Conservation (phyloP, 2,797 vertebrate species). For the Dipus sagitta region DNA sequence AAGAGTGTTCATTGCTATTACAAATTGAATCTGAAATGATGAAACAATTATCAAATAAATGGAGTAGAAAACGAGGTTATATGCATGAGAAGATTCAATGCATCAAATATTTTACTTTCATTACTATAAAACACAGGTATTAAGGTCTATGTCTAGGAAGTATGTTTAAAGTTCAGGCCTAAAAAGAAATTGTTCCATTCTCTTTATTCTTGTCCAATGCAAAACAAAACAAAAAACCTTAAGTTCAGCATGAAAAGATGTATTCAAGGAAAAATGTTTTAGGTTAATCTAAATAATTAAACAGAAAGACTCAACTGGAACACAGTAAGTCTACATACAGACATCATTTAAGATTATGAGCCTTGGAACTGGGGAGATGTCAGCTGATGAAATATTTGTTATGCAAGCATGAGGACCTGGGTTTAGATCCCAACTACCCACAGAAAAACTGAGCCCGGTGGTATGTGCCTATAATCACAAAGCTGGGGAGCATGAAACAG, state of each 20-base stretch:
- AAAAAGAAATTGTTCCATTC: slow-evolving; percentile 61
- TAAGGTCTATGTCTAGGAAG: slow-evolving; percentile 71
- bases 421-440: too few relatives aligned
- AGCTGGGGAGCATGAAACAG: too few relatives aligned
- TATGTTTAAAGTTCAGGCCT: slow-evolving; percentile 76
- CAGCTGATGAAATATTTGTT: too few relatives aligned
- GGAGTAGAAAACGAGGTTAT: slow-evolving; percentile 84
- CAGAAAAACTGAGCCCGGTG: too few relatives aligned
- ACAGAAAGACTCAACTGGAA: slow-evolving; percentile 32
- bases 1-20: slow-evolving; percentile 83
- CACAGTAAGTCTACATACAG: slow-evolving; percentile 35
- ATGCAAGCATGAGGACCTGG: too few relatives aligned
- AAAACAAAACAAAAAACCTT: slow-evolving; percentile 34
- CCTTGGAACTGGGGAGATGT: background rate
- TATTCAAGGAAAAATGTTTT: background rate
- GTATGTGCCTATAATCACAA: too few relatives aligned
- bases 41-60: slow-evolving; percentile 86
- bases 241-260: slow-evolving; percentile 45
- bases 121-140: slow-evolving; percentile 80
- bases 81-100: slow-evolving; percentile 82
- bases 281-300: slow-evolving; percentile 21
- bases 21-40: slow-evolving; percentile 86
- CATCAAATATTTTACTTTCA: slow-evolving; percentile 81
- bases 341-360: slow-evolving; percentile 30
- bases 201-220: slow-evolving; percentile 19